Percentiles rank a stretch among this genome's conserved stretches.
phyloP scores from a whole-genome alignment of 2,888 invertebrate species.

The Eucera pruinosa region DNA sequence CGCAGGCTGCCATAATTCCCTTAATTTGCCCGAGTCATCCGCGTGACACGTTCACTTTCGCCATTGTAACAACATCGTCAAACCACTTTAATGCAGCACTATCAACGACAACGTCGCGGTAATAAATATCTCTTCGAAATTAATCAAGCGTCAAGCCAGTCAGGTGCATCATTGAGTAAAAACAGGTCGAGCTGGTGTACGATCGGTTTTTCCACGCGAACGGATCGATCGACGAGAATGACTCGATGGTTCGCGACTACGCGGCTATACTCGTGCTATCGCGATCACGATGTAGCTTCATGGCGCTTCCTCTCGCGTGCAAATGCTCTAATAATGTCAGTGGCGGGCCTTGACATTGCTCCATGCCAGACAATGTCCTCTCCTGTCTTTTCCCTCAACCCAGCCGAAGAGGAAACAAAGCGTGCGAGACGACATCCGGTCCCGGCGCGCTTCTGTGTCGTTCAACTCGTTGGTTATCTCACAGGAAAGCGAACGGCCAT shows the following conservation, averaged over 20 bases:
- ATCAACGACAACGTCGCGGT: not conserved
- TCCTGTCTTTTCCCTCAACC: constrained; percentile 67
- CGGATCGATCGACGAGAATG: constrained; percentile 14
- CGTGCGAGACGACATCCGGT: constrained; percentile 77
- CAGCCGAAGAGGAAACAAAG: constrained; percentile 70
- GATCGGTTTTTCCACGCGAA: constrained; percentile 27
- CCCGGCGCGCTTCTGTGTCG: constrained; percentile 66
- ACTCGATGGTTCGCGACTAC: constrained; percentile 3
- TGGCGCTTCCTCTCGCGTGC: constrained; percentile 27
- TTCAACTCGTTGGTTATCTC: constrained; percentile 72
- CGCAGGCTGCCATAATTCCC: too few species aligned
- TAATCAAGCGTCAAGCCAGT: constrained; percentile 11
- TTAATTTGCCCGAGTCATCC: not conserved
- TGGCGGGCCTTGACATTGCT: constrained; percentile 69
- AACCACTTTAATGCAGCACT: not conserved
- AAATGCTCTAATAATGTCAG: constrained; percentile 57
- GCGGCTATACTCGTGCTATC: too few species aligned
- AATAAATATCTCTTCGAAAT: constrained; percentile 31
- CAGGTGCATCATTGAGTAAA: not conserved
- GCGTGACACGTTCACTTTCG: constrained; percentile 4
- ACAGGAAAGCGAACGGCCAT: constrained; percentile 61
- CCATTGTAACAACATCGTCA: not conserved
- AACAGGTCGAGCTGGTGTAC: constrained; percentile 1
- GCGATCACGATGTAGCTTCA: not conserved
- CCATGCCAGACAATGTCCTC: constrained; percentile 71